These are phyloP conservation scores for Ommatoiulus sabulosus DNA, from an alignment of 2,888 invertebrate genomes.

Conservation along the genomic window DNA sequence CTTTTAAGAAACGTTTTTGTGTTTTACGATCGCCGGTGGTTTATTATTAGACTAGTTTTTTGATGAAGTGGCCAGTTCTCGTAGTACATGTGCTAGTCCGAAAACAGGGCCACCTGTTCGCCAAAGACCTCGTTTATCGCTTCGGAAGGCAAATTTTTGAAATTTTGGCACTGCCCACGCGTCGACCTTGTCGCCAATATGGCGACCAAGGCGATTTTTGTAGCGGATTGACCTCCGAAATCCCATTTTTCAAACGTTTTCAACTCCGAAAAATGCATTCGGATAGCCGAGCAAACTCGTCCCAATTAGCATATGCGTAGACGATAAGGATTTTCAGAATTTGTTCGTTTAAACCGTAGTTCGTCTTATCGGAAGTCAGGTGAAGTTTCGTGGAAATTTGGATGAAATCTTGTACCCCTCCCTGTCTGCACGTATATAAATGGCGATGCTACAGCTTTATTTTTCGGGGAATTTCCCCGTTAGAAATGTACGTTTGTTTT, in stretches of 20 bases:
- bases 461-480: too few relatives aligned
- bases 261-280: background rate
- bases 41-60: constrained; percentile 26
- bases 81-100: too few relatives aligned
- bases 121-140: background rate
- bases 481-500: too few relatives aligned
- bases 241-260: background rate
- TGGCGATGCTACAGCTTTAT: too few relatives aligned
- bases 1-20: background rate
- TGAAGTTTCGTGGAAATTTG: background rate
- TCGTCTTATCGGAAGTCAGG: background rate
- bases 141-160: background rate
- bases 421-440: too few relatives aligned
- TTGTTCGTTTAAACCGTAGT: too few relatives aligned
- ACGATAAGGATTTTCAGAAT: too few relatives aligned
- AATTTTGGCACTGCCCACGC: background rate
- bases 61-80: background rate
- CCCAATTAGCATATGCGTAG: constrained; percentile 34
- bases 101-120: constrained; percentile 19
- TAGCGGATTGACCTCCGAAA: background rate
- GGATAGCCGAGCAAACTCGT: background rate
- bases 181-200: background rate
- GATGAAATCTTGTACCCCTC: too few relatives aligned
- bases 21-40: constrained; percentile 21
- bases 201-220: background rate